phyloP scores from a whole-genome alignment of 2,888 invertebrate species.

The Schrankia costaestrigalis region DNA sequence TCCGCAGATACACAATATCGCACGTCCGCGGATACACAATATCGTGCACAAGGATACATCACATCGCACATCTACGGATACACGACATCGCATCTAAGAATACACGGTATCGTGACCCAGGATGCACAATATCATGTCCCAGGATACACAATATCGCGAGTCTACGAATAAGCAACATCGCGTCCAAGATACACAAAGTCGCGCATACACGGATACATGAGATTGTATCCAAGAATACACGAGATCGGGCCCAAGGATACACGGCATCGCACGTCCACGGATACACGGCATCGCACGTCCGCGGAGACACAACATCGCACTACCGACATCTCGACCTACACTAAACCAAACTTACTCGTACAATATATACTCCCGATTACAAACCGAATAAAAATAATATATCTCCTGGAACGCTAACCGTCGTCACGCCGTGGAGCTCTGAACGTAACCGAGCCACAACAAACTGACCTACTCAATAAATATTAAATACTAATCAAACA shows the following conservation, averaged over 20 bases:
- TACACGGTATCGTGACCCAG: too few species aligned
- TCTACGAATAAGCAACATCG: too few species aligned
- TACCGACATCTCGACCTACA: constrained; percentile 70
- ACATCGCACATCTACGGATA: constrained; percentile 71
- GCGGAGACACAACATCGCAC: constrained; percentile 77
- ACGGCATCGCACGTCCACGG: too few species aligned
- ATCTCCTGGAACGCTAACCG: constrained; percentile 38
- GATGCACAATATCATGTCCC: too few species aligned
- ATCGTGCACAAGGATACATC: too few species aligned
- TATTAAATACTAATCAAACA: constrained; percentile 66
- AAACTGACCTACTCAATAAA: constrained; percentile 55
- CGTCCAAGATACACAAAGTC: too few species aligned
- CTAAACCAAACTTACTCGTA: constrained; percentile 64
- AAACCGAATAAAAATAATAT: constrained; percentile 50
- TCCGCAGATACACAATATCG: constrained; percentile 75
- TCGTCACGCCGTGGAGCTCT: constrained; percentile 51
- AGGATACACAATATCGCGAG: too few species aligned
- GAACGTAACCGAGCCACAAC: constrained; percentile 56
- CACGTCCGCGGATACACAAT: constrained; percentile 74
- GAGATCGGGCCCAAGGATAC: too few species aligned
- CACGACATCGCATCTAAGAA: constrained; percentile 76
- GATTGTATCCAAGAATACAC: too few species aligned
- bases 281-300: too few species aligned
- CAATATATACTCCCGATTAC: constrained; percentile 51
- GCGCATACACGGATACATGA: too few species aligned